Evolutionary conservation across 1,140 invertebrate genomes (phyloP), one percentile per base, ranked within the genome.

Genomic region (Brachionus rotundiformis): DNA sequence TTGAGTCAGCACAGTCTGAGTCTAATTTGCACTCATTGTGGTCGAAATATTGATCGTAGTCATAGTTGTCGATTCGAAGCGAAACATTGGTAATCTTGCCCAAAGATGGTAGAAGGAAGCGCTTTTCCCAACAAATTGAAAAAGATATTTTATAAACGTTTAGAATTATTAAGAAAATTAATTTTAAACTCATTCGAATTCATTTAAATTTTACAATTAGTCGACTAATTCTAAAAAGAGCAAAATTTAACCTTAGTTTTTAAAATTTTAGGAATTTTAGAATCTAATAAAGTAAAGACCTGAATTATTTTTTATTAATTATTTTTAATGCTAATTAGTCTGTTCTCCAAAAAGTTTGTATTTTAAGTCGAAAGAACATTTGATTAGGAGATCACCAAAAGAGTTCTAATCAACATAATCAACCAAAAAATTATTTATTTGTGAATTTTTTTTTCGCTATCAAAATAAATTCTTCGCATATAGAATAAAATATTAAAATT

Each of bases 151-250:
- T 54, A 54, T 54, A 23, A 0, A 29, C 41, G 68, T 44, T 73
- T 44, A 44, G 44, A 73, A 73, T 68, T 8, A 73, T 44, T 73
- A 73, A 73, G 19, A 44, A 41, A 41, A 47, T 44, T 29, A 73
- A 73, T 73, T 73, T 73, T 44, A 73, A 73, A 73, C 39, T 73
- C 68, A 73, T 73, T 73, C 68, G 68, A 73, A 44, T 25, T 73
- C 68, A 73, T 73, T 73, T 73, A 73, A 68, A 68, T 33, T 73
- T 73, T 13, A 44, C 23, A 27, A 44, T 16, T 71, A 23, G 65
- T 71, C 65, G 33, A 71, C 65, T 36, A 36, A 36, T 36, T 13
- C 36, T 68, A 16, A 16, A 39, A 16, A 68, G 33, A 68, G 36
- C 10, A 68, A 68, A 68, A 33, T 11, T 33, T n/a, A 68, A 68